phyloP scores from a whole-genome alignment of 1,140 invertebrate genomes.

The Choristoneura fumiferana region DNA sequence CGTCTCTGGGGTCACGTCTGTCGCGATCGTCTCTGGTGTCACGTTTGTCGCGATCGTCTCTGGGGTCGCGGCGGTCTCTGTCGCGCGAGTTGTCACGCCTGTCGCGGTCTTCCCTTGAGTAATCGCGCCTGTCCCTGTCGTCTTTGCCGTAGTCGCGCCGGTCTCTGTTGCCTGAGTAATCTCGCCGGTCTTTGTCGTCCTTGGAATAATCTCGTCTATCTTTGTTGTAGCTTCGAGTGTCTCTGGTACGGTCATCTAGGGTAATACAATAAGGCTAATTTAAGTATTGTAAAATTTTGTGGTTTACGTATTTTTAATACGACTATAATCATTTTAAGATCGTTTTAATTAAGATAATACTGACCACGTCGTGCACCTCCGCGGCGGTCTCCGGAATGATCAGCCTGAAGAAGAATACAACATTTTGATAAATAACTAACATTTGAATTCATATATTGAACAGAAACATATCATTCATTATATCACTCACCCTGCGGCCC shows the following conservation, averaged over 20 bases:
- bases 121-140: constrained; percentile 13
- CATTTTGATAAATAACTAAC: constrained; percentile 16
- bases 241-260: constrained; percentile 62
- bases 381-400: constrained; percentile 67
- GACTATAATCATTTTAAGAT: too few species aligned
- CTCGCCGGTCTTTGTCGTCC: constrained; percentile 44
- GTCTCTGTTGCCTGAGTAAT: constrained; percentile 25
- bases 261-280: not conserved
- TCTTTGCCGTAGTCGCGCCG: constrained; percentile 20
- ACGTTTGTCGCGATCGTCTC: constrained; percentile 25
- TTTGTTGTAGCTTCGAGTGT: constrained; percentile 50
- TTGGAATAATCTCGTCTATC: constrained; percentile 45
- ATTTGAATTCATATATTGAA: not conserved
- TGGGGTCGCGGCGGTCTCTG: constrained; percentile 29
- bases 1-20: constrained; percentile 20
- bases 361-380: constrained; percentile 57
- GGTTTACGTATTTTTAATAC: too few species aligned
- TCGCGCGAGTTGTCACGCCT: constrained; percentile 19
- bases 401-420: constrained; percentile 47
- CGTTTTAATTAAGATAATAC: constrained; percentile 17
- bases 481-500: constrained; percentile 54
- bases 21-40: constrained; percentile 27
- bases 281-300: too few species aligned
- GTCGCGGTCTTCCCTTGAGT: constrained; percentile 19
- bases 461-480: not conserved